These are phyloP conservation scores for Heterodera schachtii DNA, from an alignment of 1,140 invertebrate species.

Conservation along the genomic window DNA sequence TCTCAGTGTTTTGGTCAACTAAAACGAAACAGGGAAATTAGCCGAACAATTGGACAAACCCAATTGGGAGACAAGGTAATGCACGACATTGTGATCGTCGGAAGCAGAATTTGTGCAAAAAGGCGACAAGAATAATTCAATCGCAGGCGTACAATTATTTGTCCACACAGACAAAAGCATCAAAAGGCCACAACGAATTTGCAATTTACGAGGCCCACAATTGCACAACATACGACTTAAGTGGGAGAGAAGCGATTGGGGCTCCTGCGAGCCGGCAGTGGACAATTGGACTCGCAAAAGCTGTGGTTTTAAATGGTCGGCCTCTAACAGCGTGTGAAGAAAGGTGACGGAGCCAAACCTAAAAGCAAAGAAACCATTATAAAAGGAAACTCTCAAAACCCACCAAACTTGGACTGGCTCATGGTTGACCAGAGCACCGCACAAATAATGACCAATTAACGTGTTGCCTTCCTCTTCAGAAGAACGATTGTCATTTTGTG, in stretches of 20 bases:
- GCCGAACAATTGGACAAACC: slow-evolving; percentile 30
- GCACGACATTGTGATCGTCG: slow-evolving; percentile 79
- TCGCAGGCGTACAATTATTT: slow-evolving; percentile 79
- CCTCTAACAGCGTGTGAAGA: slow-evolving; percentile 86
- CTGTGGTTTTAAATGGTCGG: slow-evolving; percentile 85
- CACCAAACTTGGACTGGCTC: slow-evolving; percentile 82
- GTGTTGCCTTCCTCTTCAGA: slow-evolving; percentile 40
- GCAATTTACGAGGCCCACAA: slow-evolving; percentile 76
- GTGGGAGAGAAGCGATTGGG: slow-evolving; percentile 52
- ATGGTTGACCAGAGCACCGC: slow-evolving; percentile 84
- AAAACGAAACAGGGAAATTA: slow-evolving; percentile 29
- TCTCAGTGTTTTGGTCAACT: slow-evolving; percentile 66
- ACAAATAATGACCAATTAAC: slow-evolving; percentile 83
- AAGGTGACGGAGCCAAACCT: slow-evolving; percentile 93
- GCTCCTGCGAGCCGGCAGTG: slow-evolving; percentile 36
- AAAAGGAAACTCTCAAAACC: not conserved
- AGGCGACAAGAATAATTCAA: slow-evolving; percentile 77
- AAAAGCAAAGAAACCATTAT: slow-evolving; percentile 23
- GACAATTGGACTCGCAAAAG: slow-evolving; percentile 87
- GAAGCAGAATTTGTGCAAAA: not conserved
- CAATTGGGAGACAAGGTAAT: slow-evolving; percentile 72
- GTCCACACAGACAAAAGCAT: slow-evolving; percentile 89
- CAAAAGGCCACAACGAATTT: slow-evolving; percentile 86
- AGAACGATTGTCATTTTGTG: slow-evolving; percentile 69
- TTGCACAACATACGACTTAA: slow-evolving; percentile 46